These are phyloP conservation scores for Rhagoletis pomonella DNA, from an alignment of 1,140 invertebrate genomes.

Conservation along the genomic window DNA sequence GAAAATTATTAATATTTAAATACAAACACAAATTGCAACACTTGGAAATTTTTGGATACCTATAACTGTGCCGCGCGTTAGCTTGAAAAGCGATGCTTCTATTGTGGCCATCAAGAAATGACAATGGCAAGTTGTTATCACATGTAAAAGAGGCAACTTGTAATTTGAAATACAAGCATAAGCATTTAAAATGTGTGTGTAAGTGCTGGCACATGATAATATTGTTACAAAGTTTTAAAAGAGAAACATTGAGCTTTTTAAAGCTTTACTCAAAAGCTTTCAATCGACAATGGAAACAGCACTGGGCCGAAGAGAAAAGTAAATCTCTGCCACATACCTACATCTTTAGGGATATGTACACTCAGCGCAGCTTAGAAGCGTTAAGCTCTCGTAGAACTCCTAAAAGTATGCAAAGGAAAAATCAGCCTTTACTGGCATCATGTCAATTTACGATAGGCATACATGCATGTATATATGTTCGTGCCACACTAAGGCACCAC, in stretches of 20 bases:
- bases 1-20: no score
- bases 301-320: not conserved
- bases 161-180: not conserved
- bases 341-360: no score
- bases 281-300: not conserved
- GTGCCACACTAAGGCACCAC: not conserved
- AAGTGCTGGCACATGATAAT: not conserved
- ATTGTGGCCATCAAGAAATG: not conserved
- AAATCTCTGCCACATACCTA: not conserved
- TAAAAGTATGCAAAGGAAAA: slow-evolving; percentile 24
- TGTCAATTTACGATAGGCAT: no score
- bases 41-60: not conserved
- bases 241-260: not conserved
- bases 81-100: not conserved
- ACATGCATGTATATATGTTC: not conserved
- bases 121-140: slow-evolving; percentile 20
- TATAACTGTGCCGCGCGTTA: not conserved
- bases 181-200: not conserved
- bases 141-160: not conserved
- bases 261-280: not conserved
- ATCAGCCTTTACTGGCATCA: no score
- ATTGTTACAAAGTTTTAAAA: not conserved
- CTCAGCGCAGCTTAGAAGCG: no score
- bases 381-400: not conserved
- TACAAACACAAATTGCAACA: not conserved